A percentile compares a stretch with the other conserved stretches of the same genome.
Conservation (phyloP, 2,888 invertebrate species). For the Cryptus viduatorius region DNA sequence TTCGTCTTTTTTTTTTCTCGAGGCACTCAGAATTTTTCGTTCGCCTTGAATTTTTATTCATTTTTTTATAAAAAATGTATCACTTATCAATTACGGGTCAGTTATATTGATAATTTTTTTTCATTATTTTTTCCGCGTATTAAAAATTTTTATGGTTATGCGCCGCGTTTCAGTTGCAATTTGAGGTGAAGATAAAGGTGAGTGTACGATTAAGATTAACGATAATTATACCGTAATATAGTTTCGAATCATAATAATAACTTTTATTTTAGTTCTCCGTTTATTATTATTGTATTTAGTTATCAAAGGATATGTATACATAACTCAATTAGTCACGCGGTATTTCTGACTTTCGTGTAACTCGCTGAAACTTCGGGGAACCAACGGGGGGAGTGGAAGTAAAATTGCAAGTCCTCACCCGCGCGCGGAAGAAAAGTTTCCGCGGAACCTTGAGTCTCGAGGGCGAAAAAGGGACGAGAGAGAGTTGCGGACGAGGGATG, state of each 20-base stretch:
- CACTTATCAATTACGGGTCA: not conserved
- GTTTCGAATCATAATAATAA: not conserved
- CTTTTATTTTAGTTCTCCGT: not conserved
- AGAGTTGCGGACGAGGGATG: not conserved
- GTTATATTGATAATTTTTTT: not conserved
- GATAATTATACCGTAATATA: not conserved
- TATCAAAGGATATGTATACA: not conserved
- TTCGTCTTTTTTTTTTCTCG: not conserved
- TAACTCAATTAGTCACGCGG: not conserved
- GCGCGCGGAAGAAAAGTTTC: slow-evolving; percentile 3
- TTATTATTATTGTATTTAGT: not conserved
- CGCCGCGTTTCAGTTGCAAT: not conserved
- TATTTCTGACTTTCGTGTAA: not conserved
- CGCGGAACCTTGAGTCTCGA: not conserved
- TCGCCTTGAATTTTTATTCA: too few relatives aligned
- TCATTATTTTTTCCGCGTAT: not conserved
- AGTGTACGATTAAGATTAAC: not conserved
- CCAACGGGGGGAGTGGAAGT: not conserved
- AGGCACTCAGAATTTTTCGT: too few relatives aligned
- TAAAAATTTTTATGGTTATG: not conserved
- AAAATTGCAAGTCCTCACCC: not conserved
- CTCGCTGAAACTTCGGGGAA: not conserved
- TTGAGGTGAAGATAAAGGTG: not conserved
- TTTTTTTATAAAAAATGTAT: not conserved
- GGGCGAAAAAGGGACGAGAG: not conserved